Base-by-base conservation (phyloP, 2,113 vertebrate genomes). In the Dunckerocampus dactyliophorus region DNA sequence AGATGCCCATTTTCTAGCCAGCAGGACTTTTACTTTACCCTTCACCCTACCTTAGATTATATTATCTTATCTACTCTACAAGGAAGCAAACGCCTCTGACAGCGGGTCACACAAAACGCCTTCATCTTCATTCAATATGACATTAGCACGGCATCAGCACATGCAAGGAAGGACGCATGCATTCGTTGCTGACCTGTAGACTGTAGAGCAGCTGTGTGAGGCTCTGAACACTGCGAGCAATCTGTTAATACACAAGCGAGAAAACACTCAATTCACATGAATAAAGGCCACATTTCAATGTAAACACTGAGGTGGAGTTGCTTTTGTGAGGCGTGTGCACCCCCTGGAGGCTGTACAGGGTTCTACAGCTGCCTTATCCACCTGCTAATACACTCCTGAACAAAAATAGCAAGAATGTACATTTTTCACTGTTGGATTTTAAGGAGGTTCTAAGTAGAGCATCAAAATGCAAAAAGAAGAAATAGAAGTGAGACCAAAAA, bases 131-230 rank as follows among this genome's bases (percentile, higher is more conserved):
- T 50, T 48, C 53, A 54, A 55, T 34, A 12, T 11, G 47, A 28
- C 31, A 24, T 8, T 8, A 34, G 31, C 31, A 5, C 31, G 4
- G 7, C 6, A 34, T 34, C 31, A 5, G 1, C 31, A 7, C 31
- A 34, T 34, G 20, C n/a, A 49, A 63, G 51, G 62, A 10, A 63
- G 48, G 14, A 43, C 11, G 14, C 39, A 43, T 14, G 39, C 39
- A 43, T 43, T 43, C 12, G 13, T 34, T 43, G 49, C 78, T 94
- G 86, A 98, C 96, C 96, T 97, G 94, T 59, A 97, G 87, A 86
- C 95, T 97, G 80, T 96, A 98, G 47, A 98, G 88, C 54, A 99
- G 87, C 59, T 92, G 93, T 2, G 94, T 96, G 88, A 98, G 83
- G 49, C 92, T 97, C 82, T 96, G 95, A 62, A 98, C 91, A 46